Conservation (phyloP, 2,113 vertebrate genomes). For the Morone chrysops region DNA sequence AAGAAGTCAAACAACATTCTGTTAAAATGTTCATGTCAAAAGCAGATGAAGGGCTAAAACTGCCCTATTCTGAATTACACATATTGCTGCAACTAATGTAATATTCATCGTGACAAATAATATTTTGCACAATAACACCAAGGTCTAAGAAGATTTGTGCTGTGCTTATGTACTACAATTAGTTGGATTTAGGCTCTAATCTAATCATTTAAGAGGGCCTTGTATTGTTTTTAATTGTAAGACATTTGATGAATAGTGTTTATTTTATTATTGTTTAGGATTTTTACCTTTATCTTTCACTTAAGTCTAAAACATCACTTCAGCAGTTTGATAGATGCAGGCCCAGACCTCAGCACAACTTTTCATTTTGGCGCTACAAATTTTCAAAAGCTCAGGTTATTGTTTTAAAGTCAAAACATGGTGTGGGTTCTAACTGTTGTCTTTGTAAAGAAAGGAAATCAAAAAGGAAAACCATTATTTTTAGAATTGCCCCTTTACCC, state of each 20-base stretch:
- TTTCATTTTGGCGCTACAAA: neutral
- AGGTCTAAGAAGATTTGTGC: neutral
- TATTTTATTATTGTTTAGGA: neutral
- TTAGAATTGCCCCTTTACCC: constrained; percentile 50
- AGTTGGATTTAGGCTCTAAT: too few relatives aligned
- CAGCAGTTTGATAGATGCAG: neutral
- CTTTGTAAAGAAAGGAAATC: constrained; percentile 10
- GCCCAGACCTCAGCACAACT: neutral
- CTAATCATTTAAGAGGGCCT: neutral
- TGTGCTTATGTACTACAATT: neutral
- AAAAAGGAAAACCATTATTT: constrained; percentile 50
- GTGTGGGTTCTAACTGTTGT: constrained; percentile 22
- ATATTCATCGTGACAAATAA: neutral
- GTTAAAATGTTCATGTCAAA: neutral
- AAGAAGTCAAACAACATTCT: too few relatives aligned
- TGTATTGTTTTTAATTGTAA: neutral
- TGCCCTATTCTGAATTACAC: neutral
- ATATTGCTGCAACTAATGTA: neutral
- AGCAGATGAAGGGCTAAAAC: neutral
- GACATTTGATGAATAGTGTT: neutral
- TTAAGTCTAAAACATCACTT: neutral
- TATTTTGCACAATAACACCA: neutral
- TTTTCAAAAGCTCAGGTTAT: neutral
- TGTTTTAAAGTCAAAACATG: constrained; percentile 27
- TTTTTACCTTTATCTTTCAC: neutral